Conservation (phyloP, 2,888 invertebrate genomes). For the Cosmia pyralina region DNA sequence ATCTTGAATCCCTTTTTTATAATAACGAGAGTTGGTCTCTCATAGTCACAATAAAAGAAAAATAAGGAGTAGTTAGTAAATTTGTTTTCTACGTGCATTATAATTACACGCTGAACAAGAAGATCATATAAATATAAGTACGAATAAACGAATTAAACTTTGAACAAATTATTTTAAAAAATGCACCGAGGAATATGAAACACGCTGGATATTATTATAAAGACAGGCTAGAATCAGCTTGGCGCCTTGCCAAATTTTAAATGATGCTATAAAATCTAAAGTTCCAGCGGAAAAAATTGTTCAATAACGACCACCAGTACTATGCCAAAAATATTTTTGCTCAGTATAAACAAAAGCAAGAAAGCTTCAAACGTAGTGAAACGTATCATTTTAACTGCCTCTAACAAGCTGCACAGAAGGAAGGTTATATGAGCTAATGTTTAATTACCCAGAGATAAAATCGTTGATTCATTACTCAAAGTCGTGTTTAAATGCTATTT, state of each 20-base stretch:
- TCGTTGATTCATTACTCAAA: conserved; percentile 59
- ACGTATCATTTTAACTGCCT: conserved; percentile 60
- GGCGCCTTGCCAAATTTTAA: conserved; percentile 83
- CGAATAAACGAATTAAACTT: not conserved
- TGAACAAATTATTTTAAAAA: not conserved
- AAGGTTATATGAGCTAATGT: conserved; percentile 48
- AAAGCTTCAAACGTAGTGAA: conserved; percentile 64
- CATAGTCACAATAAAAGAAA: not conserved
- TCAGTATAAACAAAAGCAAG: conserved; percentile 77
- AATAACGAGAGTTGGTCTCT: not conserved
- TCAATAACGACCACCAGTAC: conserved; percentile 72
- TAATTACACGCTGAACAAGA: not conserved
- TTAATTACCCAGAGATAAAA: conserved; percentile 57
- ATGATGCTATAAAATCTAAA: conserved; percentile 85
- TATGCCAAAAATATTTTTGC: conserved; percentile 81
- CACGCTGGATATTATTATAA: conserved; percentile 79
- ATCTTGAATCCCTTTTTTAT: not conserved
- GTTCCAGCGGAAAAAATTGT: conserved; percentile 82
- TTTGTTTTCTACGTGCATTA: no score
- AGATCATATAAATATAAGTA: not conserved
- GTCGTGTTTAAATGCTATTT: conserved; percentile 49
- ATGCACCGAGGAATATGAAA: conserved; percentile 66
- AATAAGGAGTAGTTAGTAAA: not conserved
- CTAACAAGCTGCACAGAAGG: conserved; percentile 42
- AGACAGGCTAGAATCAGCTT: conserved; percentile 78